Evolutionary conservation across 2,797 vertebrate species (phyloP).

Genomic region (Molossus alvarezi): DNA sequence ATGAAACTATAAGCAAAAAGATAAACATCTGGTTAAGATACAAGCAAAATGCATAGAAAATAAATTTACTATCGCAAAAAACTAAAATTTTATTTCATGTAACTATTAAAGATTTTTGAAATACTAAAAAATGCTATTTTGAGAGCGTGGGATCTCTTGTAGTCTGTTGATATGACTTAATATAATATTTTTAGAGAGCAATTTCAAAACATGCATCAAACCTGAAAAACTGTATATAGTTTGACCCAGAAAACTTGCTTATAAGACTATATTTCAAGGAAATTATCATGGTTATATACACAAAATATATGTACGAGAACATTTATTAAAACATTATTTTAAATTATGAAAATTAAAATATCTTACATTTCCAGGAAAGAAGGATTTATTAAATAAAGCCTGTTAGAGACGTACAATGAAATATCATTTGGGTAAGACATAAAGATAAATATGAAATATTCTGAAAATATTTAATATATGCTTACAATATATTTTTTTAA

Average conservation of each 20-base stretch:
- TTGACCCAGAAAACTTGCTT: constrained; percentile 15
- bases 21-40: not conserved
- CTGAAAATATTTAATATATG: not conserved
- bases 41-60: not conserved
- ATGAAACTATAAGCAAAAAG: not conserved
- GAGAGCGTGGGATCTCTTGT: not conserved
- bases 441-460: not conserved
- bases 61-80: not conserved
- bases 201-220: constrained; percentile 49
- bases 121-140: not conserved
- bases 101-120: not conserved
- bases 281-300: constrained; percentile 1
- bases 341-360: constrained; percentile 50
- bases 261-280: not conserved
- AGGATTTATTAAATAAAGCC: constrained; percentile 45
- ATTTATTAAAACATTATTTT: constrained; percentile 7
- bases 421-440: constrained; percentile 5
- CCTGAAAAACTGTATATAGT: not conserved
- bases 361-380: not conserved
- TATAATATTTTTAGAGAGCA: not conserved
- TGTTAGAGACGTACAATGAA: not conserved
- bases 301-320: not conserved
- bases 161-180: not conserved
- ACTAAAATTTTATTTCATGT: not conserved
- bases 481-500: not conserved